Conservation (phyloP, 2,797 vertebrate species). For the Lagodon rhomboides region DNA sequence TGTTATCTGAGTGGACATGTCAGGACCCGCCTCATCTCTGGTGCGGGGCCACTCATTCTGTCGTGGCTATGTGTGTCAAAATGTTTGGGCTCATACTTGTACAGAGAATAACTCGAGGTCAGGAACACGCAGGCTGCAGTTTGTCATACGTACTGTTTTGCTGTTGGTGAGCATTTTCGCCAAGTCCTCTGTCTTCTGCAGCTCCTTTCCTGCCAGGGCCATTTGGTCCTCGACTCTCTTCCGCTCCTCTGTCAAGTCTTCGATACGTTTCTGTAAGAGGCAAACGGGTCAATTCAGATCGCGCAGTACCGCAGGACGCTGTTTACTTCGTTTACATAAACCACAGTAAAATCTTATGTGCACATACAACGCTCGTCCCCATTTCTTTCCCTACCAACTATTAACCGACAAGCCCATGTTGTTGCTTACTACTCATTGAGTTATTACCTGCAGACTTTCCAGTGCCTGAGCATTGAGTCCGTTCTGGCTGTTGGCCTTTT, state of each 20-base stretch:
- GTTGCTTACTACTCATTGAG: slow-evolving; percentile 1
- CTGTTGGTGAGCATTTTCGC: slow-evolving; percentile 85
- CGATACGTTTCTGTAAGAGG: slow-evolving; percentile 84
- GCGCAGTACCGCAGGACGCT: neutral
- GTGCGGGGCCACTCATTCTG: neutral
- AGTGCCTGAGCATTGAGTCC: slow-evolving; percentile 85
- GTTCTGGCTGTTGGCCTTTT: slow-evolving; percentile 89
- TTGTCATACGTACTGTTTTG: slow-evolving; percentile 87
- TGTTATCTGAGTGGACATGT: slow-evolving; percentile 58
- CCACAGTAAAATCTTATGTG: neutral
- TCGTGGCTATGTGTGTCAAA: slow-evolving; percentile 1
- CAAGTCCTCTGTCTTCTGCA: slow-evolving; percentile 84
- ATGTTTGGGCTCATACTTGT: neutral
- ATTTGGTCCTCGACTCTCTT: slow-evolving; percentile 83
- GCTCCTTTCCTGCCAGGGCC: slow-evolving; percentile 82
- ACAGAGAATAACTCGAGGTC: neutral
- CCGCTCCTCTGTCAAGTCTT: slow-evolving; percentile 84
- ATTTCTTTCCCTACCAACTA: neutral
- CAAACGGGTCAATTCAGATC: slow-evolving; percentile 1
- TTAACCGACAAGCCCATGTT: slow-evolving; percentile 1
- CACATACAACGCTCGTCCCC: neutral
- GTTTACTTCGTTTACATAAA: neutral
- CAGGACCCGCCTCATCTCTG: slow-evolving; percentile 32
- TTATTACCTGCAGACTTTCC: slow-evolving; percentile 88
- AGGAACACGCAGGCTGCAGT: neutral